These are phyloP conservation scores for Lemur catta DNA, from an alignment of 2,797 vertebrate genomes.

Conservation along the genomic window DNA sequence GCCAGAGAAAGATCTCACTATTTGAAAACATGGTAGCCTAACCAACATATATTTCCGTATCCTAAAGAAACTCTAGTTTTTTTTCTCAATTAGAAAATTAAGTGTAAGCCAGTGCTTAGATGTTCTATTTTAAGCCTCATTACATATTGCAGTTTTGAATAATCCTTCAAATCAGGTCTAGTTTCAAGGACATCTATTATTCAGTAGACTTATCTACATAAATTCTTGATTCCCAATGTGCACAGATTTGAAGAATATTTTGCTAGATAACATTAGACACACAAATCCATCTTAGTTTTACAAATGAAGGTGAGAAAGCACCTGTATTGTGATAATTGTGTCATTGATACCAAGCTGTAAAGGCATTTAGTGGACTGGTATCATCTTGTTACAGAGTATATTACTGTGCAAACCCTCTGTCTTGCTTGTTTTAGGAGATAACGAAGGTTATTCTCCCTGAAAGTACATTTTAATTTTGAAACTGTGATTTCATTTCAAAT, in stretches of 20 bases:
- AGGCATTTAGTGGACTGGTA: background rate
- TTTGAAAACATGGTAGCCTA: background rate
- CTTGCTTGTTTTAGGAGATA: background rate
- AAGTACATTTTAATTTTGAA: constrained; percentile 18
- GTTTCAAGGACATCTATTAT: background rate
- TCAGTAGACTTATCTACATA: background rate
- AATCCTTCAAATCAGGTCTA: constrained; percentile 20
- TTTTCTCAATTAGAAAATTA: background rate
- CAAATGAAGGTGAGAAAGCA: background rate
- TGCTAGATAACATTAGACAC: background rate
- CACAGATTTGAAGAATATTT: background rate
- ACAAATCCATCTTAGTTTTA: background rate
- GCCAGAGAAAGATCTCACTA: background rate
- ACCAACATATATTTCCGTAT: constrained; percentile 2
- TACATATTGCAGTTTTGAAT: background rate
- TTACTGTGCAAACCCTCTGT: background rate
- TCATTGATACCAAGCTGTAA: background rate
- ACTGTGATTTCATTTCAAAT: background rate
- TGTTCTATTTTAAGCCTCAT: background rate
- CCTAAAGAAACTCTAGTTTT: background rate
- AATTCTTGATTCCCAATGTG: background rate
- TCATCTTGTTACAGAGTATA: fast-evolving
- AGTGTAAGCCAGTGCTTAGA: background rate
- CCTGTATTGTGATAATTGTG: background rate
- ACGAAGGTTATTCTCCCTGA: background rate